Evolutionary conservation across 92 coral and sea anemone species (phyloP).

Genomic region (Zoanthus sansibaricus): DNA sequence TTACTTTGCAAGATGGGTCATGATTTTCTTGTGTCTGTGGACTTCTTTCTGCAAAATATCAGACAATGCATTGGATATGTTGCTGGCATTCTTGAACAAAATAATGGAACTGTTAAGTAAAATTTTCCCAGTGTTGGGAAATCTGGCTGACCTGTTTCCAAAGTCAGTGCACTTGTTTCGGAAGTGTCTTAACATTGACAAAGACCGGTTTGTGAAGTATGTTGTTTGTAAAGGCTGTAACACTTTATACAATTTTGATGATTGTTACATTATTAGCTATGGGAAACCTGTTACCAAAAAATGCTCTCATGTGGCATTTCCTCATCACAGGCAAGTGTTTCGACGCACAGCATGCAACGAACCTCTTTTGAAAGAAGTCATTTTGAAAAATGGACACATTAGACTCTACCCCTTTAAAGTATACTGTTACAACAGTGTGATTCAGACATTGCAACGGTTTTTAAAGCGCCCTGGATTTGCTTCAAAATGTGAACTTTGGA

Average conservation of each 20-base stretch:
- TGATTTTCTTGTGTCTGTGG: constrained; percentile 6
- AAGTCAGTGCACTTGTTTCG: constrained; percentile 1
- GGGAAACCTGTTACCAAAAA: constrained; percentile 49
- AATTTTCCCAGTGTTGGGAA: not conserved
- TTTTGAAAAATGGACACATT: constrained; percentile 56
- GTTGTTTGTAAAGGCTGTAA: constrained; percentile 71
- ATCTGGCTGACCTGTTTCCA: not conserved
- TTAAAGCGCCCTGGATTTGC: constrained; percentile 56
- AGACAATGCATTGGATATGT: constrained; percentile 13
- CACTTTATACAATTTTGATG: constrained; percentile 68
- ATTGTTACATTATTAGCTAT: constrained; percentile 37
- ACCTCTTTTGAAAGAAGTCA: constrained; percentile 64
- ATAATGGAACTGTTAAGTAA: not conserved
- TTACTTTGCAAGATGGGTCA: not conserved
- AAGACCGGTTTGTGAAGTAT: constrained; percentile 71
- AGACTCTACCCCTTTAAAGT: constrained; percentile 68
- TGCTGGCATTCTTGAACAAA: not conserved
- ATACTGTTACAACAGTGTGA: constrained; percentile 68
- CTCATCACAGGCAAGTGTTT: constrained; percentile 65
- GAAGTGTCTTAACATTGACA: constrained; percentile 58
- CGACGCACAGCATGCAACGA: constrained; percentile 66
- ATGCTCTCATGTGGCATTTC: constrained; percentile 52
- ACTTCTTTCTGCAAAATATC: not conserved
- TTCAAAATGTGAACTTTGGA: constrained; percentile 66
- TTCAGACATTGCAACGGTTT: constrained; percentile 46